Evolutionary conservation across 2,888 invertebrate species (phyloP), one percentile per base, ranked within the genome.

Genomic region (Tetanocera ferruginea): DNA sequence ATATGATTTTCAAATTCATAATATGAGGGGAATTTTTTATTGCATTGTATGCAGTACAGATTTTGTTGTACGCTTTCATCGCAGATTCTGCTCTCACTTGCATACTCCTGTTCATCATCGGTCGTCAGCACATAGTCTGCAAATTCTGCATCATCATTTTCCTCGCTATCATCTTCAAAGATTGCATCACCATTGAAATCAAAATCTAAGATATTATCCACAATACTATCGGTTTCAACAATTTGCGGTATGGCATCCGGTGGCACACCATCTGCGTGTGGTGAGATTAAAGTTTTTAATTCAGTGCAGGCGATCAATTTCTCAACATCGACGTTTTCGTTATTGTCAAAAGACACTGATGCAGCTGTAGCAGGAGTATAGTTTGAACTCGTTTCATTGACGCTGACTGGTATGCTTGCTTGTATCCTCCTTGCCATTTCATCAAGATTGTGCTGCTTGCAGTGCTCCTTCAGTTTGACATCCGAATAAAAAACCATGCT

Each of bases 1-100:
- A 88, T 87, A 72, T 87, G 87, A 82, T 87, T 87, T 77, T 87
- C 87, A 62, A 87, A 87, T 51, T 86, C 87, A 81, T 87, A 87
- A 76, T 87, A 85, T 66, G 86, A 87, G 23, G 85, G 83, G 43
- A 85, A 86, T 73, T 87, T 87, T 57, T 84, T 86, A 76, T 86
- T 86, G 73, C 86, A 86, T 52, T 83, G 82, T 0, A 86, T 83
- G 34, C 86, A 86, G 78, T 82, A 86, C 1, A 86, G 85, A 72
- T 9, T 62, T 23, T n/a, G 52, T 74, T 71, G 49, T 17, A 66
- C 85, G 83, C 60, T 85, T 84, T 57, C 28, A 17, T 17, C 34
- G 23, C 67, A 57, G 34, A 2, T 17, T 43, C 17, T 55, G 19
- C 31, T 51, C 2, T 64, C 74, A n/a, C 11, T 64, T n/a, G 31